These are phyloP conservation scores for Cephus cinctus DNA, from an alignment of 1,140 invertebrate genomes.

Conservation along the genomic window DNA sequence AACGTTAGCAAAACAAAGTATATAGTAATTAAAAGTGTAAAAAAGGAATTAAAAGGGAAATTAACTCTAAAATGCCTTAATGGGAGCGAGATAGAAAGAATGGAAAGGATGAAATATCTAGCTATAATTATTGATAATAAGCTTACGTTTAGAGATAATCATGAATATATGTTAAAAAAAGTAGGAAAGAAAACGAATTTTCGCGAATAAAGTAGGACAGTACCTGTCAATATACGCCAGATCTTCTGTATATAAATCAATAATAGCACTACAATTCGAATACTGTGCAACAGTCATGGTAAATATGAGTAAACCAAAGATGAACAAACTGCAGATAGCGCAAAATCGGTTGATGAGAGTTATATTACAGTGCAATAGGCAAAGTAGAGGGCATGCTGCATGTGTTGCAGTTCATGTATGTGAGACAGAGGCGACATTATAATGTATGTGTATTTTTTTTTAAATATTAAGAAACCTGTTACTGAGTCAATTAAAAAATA, in stretches of 20 bases:
- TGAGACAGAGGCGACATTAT: slow-evolving; percentile 7
- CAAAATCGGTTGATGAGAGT: slow-evolving; percentile 13
- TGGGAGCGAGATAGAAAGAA: no score
- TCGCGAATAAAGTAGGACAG: neutral
- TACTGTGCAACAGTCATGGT: slow-evolving; percentile 1
- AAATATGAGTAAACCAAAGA: slow-evolving; percentile 1
- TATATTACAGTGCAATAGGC: slow-evolving; percentile 10
- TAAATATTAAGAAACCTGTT: slow-evolving; percentile 6
- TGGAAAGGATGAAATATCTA: no score
- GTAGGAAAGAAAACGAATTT: no score
- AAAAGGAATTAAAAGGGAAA: no score
- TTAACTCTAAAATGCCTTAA: no score
- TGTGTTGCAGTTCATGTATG: slow-evolving; percentile 6
- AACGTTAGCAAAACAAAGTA: no score
- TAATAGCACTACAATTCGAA: neutral
- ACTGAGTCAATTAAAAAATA: slow-evolving; percentile 6
- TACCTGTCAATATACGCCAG: slow-evolving; percentile 1
- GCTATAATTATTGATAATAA: no score
- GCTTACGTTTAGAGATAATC: no score
- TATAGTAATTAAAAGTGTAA: no score
- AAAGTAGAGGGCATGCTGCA: slow-evolving; percentile 10
- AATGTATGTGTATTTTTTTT: slow-evolving; percentile 14
- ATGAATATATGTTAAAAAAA: no score
- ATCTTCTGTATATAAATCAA: neutral
- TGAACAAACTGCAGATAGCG: neutral